These are phyloP conservation scores for Scalopus aquaticus DNA, from an alignment of 2,113 vertebrate genomes.

Conservation along the genomic window DNA sequence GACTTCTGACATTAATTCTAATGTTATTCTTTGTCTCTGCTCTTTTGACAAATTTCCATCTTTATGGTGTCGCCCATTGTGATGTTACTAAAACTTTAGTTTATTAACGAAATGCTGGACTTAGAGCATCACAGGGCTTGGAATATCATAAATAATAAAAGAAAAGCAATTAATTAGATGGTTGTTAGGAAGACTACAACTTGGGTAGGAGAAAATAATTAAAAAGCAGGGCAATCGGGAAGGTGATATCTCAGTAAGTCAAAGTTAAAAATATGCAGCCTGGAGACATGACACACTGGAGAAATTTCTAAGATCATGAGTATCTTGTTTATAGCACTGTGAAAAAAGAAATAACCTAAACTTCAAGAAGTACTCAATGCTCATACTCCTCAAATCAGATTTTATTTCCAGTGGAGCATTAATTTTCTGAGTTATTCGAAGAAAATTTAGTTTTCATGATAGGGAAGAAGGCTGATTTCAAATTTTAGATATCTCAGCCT, in stretches of 20 bases:
- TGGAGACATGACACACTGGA: not conserved
- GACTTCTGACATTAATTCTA: conserved; percentile 13
- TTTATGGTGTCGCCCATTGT: not conserved
- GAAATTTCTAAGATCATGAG: not conserved
- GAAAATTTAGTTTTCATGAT: conserved; percentile 46
- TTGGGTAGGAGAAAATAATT: not conserved
- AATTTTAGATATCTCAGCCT: conserved; percentile 14
- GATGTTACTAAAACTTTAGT: no score
- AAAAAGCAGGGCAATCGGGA: not conserved
- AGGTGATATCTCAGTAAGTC: not conserved
- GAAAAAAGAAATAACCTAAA: conserved; percentile 7
- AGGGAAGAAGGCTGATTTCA: conserved; percentile 29
- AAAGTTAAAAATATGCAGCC: not conserved
- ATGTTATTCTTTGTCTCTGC: not conserved
- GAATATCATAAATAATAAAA: not conserved
- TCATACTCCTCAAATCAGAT: conserved; percentile 18
- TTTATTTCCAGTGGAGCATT: not conserved
- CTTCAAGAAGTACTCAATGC: not conserved
- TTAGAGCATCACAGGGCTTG: not conserved
- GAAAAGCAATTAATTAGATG: not conserved
- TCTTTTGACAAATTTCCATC: not conserved
- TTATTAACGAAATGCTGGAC: not conserved
- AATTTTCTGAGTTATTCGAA: conserved; percentile 6
- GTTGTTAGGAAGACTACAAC: not conserved
- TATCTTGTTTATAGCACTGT: not conserved